phyloP scores from a whole-genome alignment of 2,113 vertebrate species.

The Urocynchramus pylzowi region DNA sequence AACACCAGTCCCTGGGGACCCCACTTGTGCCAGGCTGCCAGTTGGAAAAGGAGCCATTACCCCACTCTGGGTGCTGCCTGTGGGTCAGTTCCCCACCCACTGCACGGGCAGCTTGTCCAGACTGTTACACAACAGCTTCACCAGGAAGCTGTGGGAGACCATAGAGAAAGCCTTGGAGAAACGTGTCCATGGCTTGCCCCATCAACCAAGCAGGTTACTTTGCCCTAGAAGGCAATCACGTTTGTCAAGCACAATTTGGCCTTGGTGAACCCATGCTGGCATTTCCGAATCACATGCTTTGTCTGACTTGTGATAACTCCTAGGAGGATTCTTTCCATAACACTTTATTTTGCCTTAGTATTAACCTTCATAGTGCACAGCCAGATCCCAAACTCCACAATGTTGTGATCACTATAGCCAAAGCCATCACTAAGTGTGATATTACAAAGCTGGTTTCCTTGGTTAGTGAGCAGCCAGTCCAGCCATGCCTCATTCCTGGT shows the following conservation, averaged over 20 bases:
- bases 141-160: neutral
- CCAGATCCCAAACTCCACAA: neutral
- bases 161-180: neutral
- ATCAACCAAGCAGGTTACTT: neutral
- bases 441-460: neutral
- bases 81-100: neutral
- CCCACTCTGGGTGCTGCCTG: neutral
- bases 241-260: neutral
- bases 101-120: neutral
- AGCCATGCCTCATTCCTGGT: neutral
- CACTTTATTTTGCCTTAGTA: neutral
- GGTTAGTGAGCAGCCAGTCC: neutral
- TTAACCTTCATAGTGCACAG: neutral
- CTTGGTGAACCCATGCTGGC: fast-evolving
- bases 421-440: neutral
- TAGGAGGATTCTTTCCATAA: neutral
- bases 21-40: neutral
- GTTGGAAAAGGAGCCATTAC: neutral
- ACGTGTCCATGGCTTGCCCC: neutral
- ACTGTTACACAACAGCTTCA: neutral
- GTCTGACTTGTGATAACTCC: neutral
- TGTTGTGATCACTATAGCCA: neutral
- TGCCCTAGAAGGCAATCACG: fast-evolving
- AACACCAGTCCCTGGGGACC: neutral
- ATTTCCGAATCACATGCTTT: neutral